These are phyloP conservation scores for Odocoileus virginianus DNA, from an alignment of 2,113 vertebrate species.

Conservation along the genomic window DNA sequence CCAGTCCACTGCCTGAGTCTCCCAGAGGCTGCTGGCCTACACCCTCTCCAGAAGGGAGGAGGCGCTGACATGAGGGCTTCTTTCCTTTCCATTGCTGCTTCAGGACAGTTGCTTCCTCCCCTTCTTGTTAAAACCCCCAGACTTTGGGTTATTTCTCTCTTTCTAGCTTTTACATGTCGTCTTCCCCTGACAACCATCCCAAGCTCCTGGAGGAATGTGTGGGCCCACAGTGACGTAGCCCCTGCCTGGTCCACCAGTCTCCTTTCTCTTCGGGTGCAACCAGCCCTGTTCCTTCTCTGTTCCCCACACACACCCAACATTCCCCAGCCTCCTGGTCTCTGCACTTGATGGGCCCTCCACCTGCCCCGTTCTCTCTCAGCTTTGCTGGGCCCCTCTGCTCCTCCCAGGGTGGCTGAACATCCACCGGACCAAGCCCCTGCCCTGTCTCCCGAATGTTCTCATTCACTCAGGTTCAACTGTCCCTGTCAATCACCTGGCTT, in stretches of 20 bases:
- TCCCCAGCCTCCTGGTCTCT: background rate
- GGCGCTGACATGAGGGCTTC: no score
- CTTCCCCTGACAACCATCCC: accelerated
- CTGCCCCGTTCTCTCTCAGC: background rate
- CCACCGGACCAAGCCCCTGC: background rate
- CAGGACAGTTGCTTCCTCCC: background rate
- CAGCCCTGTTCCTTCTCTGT: background rate
- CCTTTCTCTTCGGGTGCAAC: background rate
- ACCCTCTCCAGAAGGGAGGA: no score
- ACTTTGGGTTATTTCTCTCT: background rate
- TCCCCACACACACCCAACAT: accelerated
- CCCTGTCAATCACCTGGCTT: accelerated
- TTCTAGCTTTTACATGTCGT: background rate
- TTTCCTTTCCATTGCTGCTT: background rate
- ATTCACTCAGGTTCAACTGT: background rate
- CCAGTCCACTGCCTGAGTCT: background rate
- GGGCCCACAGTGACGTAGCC: accelerated
- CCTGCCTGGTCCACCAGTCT: accelerated
- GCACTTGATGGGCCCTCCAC: accelerated
- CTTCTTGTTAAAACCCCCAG: background rate
- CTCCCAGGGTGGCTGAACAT: accelerated
- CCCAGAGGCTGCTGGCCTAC: background rate
- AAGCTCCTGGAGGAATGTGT: accelerated
- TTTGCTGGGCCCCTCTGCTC: background rate
- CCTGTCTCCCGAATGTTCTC: background rate